These are phyloP conservation scores for Hafferia zeledoni DNA, from an alignment of 2,797 vertebrate species.

Conservation along the genomic window DNA sequence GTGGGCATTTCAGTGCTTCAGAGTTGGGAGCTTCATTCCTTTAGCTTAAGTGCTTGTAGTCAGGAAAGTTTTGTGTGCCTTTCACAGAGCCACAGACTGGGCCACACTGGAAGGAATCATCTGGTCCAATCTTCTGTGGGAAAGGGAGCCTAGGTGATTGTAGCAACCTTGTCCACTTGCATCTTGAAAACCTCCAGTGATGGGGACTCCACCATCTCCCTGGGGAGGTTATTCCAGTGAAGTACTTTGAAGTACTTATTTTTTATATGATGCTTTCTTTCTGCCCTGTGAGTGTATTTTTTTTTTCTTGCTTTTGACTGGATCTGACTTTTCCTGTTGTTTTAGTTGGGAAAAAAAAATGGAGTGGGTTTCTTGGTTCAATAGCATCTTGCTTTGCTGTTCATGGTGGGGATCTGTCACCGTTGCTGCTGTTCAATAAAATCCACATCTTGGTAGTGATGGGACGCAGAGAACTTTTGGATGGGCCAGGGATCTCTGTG, in stretches of 20 bases:
- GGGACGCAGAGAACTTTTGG: not conserved
- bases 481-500: not conserved
- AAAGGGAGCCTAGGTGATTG: not conserved
- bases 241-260: not conserved
- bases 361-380: not conserved
- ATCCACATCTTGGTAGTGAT: not conserved
- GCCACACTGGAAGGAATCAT: not conserved
- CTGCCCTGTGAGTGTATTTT: not conserved
- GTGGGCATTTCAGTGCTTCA: rapidly evolving
- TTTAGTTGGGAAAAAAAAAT: not conserved
- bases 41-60: not conserved
- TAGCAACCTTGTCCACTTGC: not conserved
- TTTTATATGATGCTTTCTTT: not conserved
- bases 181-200: not conserved
- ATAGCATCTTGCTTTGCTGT: not conserved
- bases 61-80: not conserved
- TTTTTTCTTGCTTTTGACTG: not conserved
- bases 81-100: not conserved
- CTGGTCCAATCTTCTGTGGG: not conserved
- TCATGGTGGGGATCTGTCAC: rapidly evolving
- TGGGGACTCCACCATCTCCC: not conserved
- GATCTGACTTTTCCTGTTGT: not conserved
- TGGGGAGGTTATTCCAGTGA: not conserved
- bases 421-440: not conserved
- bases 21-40: not conserved